These are phyloP conservation scores for Acromyrmex charruanus DNA, from an alignment of 1,140 invertebrate genomes.

Conservation along the genomic window DNA sequence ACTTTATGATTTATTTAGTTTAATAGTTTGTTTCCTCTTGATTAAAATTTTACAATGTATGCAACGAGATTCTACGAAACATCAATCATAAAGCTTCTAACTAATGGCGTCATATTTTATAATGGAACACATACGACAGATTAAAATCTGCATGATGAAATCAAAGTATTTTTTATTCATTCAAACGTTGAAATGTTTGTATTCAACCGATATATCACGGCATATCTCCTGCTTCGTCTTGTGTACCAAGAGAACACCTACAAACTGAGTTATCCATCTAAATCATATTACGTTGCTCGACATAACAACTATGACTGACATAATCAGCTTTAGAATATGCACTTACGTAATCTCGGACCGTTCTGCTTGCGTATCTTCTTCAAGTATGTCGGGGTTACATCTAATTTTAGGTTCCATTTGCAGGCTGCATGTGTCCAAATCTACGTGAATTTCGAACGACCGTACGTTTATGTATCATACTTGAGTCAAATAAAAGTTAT, in stretches of 20 bases:
- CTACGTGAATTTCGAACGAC: constrained; percentile 27
- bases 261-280: constrained; percentile 15
- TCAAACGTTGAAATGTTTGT: neutral
- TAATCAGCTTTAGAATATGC: constrained; percentile 50
- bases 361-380: constrained; percentile 34
- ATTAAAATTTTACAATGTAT: neutral
- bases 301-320: constrained; percentile 33
- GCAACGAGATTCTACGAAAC: neutral
- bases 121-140: neutral
- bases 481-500: neutral
- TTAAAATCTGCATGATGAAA: neutral
- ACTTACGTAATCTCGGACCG: constrained; percentile 60
- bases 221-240: constrained; percentile 5
- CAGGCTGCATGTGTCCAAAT: neutral
- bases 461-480: neutral
- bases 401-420: constrained; percentile 66
- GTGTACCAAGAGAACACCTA: neutral
- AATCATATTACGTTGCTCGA: constrained; percentile 15
- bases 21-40: neutral
- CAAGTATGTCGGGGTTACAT: constrained; percentile 68
- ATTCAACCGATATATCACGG: neutral
- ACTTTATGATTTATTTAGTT: no score
- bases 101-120: constrained; percentile 15
- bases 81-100: neutral
- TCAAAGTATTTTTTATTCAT: neutral